Conservation (phyloP, 2,888 invertebrate genomes). For the Podotricha telesiphe region DNA sequence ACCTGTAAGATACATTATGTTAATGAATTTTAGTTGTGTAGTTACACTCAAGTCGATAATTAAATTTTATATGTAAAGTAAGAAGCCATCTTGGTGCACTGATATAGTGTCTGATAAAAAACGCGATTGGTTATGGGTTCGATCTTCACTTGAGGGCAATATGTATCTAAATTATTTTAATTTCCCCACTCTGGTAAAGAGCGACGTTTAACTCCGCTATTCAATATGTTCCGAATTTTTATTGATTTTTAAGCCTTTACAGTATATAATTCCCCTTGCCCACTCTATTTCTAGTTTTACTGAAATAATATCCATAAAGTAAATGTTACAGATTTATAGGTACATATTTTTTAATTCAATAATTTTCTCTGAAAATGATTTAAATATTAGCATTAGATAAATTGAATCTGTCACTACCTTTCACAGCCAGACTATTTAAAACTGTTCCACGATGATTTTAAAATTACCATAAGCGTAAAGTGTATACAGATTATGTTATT, state of each 20-base stretch:
- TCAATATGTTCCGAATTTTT: not conserved
- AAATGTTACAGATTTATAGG: no score
- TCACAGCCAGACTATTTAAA: no score
- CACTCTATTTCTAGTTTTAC: no score
- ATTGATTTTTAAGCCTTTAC: no score
- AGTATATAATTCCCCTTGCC: no score
- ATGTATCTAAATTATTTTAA: no score
- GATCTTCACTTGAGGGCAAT: not conserved
- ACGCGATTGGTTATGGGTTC: not conserved
- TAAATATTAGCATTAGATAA: not conserved
- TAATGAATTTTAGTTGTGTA: constrained; percentile 1
- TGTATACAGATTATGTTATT: not conserved
- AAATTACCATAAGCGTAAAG: not conserved
- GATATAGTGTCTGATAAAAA: no score
- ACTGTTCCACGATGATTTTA: not conserved
- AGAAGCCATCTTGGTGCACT: not conserved
- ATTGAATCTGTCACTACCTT: not conserved
- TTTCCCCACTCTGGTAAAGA: no score
- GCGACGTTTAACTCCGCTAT: no score
- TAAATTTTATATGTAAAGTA: not conserved
- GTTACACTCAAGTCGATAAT: not conserved
- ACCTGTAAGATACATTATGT: constrained; percentile 25
- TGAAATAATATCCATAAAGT: no score
- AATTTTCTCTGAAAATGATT: no score
- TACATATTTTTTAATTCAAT: no score